Evolutionary conservation across 2,113 vertebrate species (phyloP), one percentile per base, ranked within the genome.

Genomic region (Tetrax tetrax): DNA sequence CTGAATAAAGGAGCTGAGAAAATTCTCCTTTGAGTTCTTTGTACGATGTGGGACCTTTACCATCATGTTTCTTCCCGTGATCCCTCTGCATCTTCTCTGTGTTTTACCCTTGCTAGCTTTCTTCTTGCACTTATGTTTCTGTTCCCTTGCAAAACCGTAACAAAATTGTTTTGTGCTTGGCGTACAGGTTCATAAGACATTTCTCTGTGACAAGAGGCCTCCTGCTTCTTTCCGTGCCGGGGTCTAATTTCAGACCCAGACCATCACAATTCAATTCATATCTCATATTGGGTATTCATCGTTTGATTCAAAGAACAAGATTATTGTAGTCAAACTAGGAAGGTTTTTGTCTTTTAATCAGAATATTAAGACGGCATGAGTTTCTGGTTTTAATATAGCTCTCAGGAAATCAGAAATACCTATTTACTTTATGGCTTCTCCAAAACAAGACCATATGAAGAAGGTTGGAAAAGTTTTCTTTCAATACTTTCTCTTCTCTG

Each of bases 201-300:
- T 86, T 93, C 76, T 51, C 41, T 64, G 12, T 15, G 27, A 79
- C 53, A 83, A 84, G 53, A 90, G 19, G 13, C 13, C 33, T 83
- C 27, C 10, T 29, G 14, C 21, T 93, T 87, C 84, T 92, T 96
- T 97, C 1, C 0, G 45, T 65, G 92, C 96, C 65, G 72, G 27
- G 31, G 84, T 94, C 76, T 91, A 92, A 94, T 86, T 95, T 95
- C 96, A 95, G 80, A 87, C 14, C 37, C 19, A 29, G 22, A 64
- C 31, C 48, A 90, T 85, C 60, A 83, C 83, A 91, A 89, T 92
- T 61, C 4, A 94, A 7, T 87, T 95, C 28, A 8, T 95, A 83
- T 88, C 24, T 95, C 50, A 31, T 63, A 89, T 85, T 79, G n/a
- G 11, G 43, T 89, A 88, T 70, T 93, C 27, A 87, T 85, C 1